phyloP scores from a whole-genome alignment of 2,797 vertebrate species.

The Naso thynnoides region DNA sequence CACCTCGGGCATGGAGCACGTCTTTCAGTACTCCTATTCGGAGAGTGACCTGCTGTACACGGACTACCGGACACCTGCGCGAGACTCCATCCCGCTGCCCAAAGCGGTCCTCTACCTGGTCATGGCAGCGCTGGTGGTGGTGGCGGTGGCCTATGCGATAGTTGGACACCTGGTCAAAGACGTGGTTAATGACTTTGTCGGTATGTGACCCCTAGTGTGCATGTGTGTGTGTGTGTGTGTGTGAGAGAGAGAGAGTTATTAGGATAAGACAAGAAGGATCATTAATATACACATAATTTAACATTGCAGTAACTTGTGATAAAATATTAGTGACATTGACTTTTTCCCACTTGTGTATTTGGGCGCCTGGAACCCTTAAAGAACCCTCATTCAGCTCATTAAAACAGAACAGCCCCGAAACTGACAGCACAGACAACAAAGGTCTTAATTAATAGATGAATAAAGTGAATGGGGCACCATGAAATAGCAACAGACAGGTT shows the following conservation, averaged over 20 bases:
- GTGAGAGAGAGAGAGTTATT: background rate
- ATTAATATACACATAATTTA: background rate
- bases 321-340: background rate
- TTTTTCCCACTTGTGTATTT: background rate
- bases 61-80: slow-evolving; percentile 85
- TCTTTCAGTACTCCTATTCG: slow-evolving; percentile 89
- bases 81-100: slow-evolving; percentile 89
- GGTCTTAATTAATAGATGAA: slow-evolving; percentile 12
- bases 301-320: background rate
- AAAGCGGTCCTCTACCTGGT: slow-evolving; percentile 92
- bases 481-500: background rate
- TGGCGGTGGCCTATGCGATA: slow-evolving; percentile 91
- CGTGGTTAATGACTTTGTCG: slow-evolving; percentile 90
- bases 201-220: slow-evolving; percentile 74
- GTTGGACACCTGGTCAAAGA: slow-evolving; percentile 94
- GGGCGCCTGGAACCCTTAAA: background rate
- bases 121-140: slow-evolving; percentile 91
- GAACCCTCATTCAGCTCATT: background rate
- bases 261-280: background rate
- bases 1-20: slow-evolving; percentile 87
- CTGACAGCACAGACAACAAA: background rate
- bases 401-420: slow-evolving; percentile 5
- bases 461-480: background rate
- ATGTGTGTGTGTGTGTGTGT: slow-evolving; percentile 16
- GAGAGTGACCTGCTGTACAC: slow-evolving; percentile 89